Conservation (phyloP, 1,140 invertebrate species). For the Cydia pomonella region DNA sequence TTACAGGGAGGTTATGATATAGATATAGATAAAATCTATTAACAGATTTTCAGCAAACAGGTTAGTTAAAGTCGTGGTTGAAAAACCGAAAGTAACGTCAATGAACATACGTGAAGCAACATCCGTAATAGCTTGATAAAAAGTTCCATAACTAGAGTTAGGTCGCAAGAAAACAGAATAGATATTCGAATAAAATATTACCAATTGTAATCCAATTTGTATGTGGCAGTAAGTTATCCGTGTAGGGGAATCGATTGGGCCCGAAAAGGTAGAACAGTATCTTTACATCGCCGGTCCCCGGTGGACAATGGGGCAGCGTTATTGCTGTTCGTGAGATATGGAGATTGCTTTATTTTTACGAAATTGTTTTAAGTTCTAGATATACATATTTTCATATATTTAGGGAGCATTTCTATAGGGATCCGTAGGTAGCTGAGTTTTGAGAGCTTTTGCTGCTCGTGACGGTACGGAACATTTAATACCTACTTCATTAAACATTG, state of each 20-base stretch:
- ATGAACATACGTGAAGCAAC: not conserved
- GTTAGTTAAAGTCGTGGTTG: too few relatives aligned
- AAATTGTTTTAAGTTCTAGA: not conserved
- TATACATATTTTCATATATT: not conserved
- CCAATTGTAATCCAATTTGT: slow-evolving; percentile 1
- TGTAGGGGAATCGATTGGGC: slow-evolving; percentile 28
- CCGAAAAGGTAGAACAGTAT: slow-evolving; percentile 27
- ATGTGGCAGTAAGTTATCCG: slow-evolving; percentile 19
- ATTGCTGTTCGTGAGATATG: slow-evolving; percentile 22
- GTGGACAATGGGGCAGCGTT: slow-evolving; percentile 23
- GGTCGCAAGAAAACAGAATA: not conserved
- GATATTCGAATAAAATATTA: slow-evolving; percentile 12
- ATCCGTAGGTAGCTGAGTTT: not conserved
- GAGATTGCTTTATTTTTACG: slow-evolving; percentile 18
- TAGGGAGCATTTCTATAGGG: not conserved
- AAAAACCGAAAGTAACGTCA: too few relatives aligned
- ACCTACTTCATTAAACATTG: too few relatives aligned
- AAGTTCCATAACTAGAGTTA: not conserved
- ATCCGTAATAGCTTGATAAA: not conserved
- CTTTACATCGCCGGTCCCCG: slow-evolving; percentile 11
- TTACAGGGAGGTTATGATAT: too few relatives aligned
- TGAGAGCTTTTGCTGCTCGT: too few relatives aligned
- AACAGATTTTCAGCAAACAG: too few relatives aligned
- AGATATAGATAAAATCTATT: too few relatives aligned
- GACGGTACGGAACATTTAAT: too few relatives aligned